Conservation (phyloP, 2,888 invertebrate species). For the Urechis unicinctus region DNA sequence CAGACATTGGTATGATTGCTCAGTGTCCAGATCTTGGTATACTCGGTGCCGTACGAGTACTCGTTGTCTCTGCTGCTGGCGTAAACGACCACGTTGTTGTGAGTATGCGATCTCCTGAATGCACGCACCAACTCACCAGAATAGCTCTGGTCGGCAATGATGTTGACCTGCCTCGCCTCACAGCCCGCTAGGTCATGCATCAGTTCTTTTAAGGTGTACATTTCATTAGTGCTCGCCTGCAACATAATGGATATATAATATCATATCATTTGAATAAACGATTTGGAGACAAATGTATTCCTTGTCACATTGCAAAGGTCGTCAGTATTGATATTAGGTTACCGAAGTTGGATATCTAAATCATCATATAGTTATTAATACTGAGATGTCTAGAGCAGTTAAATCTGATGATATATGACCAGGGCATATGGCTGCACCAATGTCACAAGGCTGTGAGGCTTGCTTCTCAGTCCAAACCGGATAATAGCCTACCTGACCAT, state of each 20-base stretch:
- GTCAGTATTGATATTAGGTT: too few species aligned
- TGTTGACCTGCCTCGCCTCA: constrained; percentile 50
- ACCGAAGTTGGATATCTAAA: too few species aligned
- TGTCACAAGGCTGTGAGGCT: too few species aligned
- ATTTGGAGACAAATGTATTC: neutral
- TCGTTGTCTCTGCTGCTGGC: constrained; percentile 45
- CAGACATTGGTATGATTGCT: constrained; percentile 43
- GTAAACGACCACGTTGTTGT: constrained; percentile 46
- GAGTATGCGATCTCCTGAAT: constrained; percentile 35
- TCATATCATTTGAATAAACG: too few species aligned
- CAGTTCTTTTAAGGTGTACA: constrained; percentile 53
- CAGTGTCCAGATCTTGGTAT: constrained; percentile 44
- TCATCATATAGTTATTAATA: too few species aligned
- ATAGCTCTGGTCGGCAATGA: constrained; percentile 54
- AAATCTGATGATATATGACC: too few species aligned
- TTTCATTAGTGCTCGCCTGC: constrained; percentile 51
- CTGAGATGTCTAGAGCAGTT: too few species aligned
- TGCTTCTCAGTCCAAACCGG: too few species aligned
- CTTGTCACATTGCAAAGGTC: neutral
- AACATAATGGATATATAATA: neutral
- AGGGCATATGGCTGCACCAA: too few species aligned
- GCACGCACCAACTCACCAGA: constrained; percentile 47
- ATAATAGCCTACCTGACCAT: constrained; percentile 53
- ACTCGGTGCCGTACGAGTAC: constrained; percentile 44
- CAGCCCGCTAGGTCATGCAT: constrained; percentile 52